phyloP scores from a whole-genome alignment of 2,113 vertebrate species.

The Oxygymnocypris stewartii region DNA sequence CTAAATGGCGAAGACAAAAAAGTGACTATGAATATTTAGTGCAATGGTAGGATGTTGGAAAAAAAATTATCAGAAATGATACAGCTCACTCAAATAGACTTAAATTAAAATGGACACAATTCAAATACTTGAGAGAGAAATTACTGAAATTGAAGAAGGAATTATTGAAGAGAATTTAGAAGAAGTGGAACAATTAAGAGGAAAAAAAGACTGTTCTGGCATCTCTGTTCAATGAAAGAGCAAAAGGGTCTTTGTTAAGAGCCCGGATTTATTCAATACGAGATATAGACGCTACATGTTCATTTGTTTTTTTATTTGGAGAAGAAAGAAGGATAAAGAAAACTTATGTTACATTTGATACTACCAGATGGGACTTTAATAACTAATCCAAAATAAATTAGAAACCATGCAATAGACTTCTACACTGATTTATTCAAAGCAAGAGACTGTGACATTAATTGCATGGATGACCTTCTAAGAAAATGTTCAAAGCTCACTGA shows the following conservation, averaged over 20 bases:
- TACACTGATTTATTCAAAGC: not conserved
- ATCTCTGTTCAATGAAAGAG: not conserved
- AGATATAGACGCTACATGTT: not conserved
- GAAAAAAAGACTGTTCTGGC: not conserved
- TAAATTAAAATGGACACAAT: not conserved
- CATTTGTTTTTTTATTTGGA: not conserved
- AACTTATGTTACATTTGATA: not conserved
- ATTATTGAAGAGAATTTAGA: too few species aligned
- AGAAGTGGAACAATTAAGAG: too few species aligned
- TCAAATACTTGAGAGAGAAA: not conserved
- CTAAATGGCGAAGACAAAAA: not conserved
- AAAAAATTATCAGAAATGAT: not conserved
- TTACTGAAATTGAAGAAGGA: not conserved
- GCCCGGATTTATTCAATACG: not conserved
- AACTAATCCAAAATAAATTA: slow-evolving; percentile 3
- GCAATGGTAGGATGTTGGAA: not conserved
- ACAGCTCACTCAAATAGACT: not conserved
- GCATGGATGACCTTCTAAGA: not conserved
- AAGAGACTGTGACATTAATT: not conserved
- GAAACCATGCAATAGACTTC: not conserved
- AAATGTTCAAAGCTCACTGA: not conserved
- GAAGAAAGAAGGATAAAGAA: not conserved
- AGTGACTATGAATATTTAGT: not conserved
- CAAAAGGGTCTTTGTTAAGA: not conserved
- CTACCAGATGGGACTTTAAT: slow-evolving; percentile 3